Evolutionary conservation across 2,797 vertebrate genomes (phyloP).

Genomic region (Capromys pilorides): DNA sequence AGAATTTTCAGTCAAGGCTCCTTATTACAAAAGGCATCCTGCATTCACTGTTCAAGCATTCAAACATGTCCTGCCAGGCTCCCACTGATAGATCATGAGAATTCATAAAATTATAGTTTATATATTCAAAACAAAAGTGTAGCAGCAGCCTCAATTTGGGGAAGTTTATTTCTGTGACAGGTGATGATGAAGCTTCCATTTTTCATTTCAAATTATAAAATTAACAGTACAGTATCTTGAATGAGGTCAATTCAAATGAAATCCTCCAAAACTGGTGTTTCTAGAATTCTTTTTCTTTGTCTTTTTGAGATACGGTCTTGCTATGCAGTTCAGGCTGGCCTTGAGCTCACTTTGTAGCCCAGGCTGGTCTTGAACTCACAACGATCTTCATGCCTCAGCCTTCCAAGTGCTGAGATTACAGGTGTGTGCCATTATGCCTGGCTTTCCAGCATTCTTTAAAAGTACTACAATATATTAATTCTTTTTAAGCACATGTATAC

Average conservation of each 20-base stretch:
- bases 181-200: constrained; percentile 26
- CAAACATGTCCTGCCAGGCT: neutral
- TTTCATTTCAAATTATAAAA: constrained; percentile 44
- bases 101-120: constrained; percentile 53
- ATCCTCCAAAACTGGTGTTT: constrained; percentile 48
- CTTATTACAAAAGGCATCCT: constrained; percentile 19
- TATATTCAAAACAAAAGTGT: constrained; percentile 32
- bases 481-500: constrained; percentile 33
- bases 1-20: constrained; percentile 15
- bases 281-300: neutral
- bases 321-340: neutral
- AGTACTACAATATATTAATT: constrained; percentile 26
- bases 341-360: neutral
- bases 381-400: too few relatives aligned
- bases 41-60: neutral
- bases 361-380: too few relatives aligned
- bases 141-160: constrained; percentile 22
- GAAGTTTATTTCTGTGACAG: constrained; percentile 40
- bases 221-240: constrained; percentile 10
- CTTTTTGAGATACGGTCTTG: too few relatives aligned
- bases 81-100: constrained; percentile 24
- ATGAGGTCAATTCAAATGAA: constrained; percentile 41
- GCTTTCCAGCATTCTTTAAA: constrained; percentile 26
- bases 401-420: too few relatives aligned
- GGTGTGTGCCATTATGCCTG: too few relatives aligned